Evolutionary conservation across 1,140 invertebrate species (phyloP), one percentile per base, ranked within the genome.

Genomic region (Periplaneta americana): DNA sequence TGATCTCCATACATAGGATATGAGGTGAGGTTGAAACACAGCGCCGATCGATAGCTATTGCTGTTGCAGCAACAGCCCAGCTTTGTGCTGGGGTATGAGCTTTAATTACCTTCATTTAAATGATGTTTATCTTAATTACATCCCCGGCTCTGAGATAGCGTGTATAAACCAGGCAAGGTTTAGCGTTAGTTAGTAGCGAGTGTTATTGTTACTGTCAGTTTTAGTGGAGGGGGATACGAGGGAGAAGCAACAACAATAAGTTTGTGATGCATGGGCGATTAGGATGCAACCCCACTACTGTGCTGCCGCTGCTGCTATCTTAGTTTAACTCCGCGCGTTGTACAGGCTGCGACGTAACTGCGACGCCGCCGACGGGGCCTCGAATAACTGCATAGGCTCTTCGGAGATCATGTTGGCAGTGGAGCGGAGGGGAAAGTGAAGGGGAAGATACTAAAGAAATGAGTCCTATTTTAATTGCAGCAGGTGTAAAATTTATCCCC

Each of bases 111-210:
- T 78, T 48, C 77, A 78, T 78, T 78, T 78, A 78, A 78, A 78
- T 78, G 77, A 78, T 78, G 77, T 78, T 78, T 78, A 78, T 78
- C 77, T 78, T 78, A 78, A 78, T 78, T 78, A 78, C 77, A 78
- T 78, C 39, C 77, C 77, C 39, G 34, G 77, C 77, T n/a, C 77
- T 78, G 48, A 66, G 48, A 66, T 66, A 66, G 48, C 48, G 48
- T 66, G 48, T 66, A 66, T 66, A 66, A 66, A 66, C 48, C 48
- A 66, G 22, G 48, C 48, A 66, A 66, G 48, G 22, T 66, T 66
- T 66, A 66, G 48, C 48, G 48, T 66, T 66, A 66, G 48, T 66
- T 66, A 66, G 48, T 66, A n/a, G 22, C 48, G n/a, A 66, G 48
- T 66, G 48, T 66, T 66, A 66, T 66, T 66, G 48, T 66, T 66